phyloP scores from a whole-genome alignment of 2,113 vertebrate genomes.

The Neogale vison region DNA sequence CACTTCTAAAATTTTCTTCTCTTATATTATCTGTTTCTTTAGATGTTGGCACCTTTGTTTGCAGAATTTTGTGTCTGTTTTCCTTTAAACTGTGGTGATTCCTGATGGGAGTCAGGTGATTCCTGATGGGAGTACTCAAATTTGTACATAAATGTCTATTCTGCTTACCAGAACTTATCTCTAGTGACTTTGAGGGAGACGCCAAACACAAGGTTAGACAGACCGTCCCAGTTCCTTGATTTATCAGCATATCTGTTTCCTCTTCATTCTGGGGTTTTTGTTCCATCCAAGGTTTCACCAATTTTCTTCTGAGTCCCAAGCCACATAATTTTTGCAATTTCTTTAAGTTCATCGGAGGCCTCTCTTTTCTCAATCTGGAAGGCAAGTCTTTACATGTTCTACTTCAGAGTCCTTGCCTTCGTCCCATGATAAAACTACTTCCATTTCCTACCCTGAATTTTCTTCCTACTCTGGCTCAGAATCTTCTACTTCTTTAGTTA shows the following conservation, averaged over 20 bases:
- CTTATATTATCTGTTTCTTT: background rate
- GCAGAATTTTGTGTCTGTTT: background rate
- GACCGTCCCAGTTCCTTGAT: background rate
- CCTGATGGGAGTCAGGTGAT: background rate
- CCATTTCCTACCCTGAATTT: background rate
- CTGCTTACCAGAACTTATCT: background rate
- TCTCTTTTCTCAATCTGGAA: background rate
- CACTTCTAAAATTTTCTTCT: slow-evolving; percentile 31
- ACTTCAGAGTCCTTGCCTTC: background rate
- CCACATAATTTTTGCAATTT: background rate
- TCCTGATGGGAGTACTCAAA: background rate
- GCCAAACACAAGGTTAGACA: background rate
- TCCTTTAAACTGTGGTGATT: background rate
- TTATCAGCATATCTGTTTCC: background rate
- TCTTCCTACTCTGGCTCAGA: background rate
- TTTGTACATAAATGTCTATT: background rate
- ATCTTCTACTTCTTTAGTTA: background rate
- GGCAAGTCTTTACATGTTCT: background rate
- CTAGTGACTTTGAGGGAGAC: background rate
- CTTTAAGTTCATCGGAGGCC: background rate
- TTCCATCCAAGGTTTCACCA: background rate
- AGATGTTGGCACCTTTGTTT: background rate
- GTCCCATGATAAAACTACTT: background rate
- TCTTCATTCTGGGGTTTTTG: background rate
- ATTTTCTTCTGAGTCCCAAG: background rate